phyloP scores from a whole-genome alignment of 2,113 vertebrate genomes.

The Ictalurus punctatus region DNA sequence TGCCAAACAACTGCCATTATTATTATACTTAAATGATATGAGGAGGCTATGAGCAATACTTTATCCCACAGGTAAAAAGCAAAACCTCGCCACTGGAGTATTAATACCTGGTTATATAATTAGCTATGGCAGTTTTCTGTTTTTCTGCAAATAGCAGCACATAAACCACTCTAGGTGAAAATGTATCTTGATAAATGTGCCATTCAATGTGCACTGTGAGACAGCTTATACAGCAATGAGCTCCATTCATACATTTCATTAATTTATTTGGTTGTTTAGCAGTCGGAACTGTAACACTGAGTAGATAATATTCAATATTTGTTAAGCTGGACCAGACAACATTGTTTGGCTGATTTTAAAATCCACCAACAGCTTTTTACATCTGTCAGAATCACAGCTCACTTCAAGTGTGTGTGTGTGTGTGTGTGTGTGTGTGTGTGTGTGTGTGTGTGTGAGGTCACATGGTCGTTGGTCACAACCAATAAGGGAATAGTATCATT shows the following conservation, averaged over 20 bases:
- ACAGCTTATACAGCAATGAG: neutral
- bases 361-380: neutral
- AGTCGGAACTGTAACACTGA: neutral
- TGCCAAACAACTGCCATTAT: neutral
- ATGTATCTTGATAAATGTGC: neutral
- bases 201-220: neutral
- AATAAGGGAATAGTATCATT: neutral
- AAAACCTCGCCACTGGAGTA: neutral
- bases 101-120: neutral
- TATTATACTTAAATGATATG: neutral
- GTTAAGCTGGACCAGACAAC: neutral
- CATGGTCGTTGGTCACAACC: neutral
- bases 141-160: neutral
- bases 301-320: neutral
- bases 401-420: no score
- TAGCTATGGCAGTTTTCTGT: neutral
- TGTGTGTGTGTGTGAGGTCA: neutral
- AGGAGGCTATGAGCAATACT: neutral
- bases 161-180: neutral
- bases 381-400: neutral
- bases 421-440: no score
- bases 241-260: neutral
- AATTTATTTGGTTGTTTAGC: neutral
- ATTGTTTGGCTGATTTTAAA: neutral
- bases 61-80: neutral